phyloP scores from a whole-genome alignment of 35 echinoderm and acorn worm genomes.

The Amphiura filiformis region DNA sequence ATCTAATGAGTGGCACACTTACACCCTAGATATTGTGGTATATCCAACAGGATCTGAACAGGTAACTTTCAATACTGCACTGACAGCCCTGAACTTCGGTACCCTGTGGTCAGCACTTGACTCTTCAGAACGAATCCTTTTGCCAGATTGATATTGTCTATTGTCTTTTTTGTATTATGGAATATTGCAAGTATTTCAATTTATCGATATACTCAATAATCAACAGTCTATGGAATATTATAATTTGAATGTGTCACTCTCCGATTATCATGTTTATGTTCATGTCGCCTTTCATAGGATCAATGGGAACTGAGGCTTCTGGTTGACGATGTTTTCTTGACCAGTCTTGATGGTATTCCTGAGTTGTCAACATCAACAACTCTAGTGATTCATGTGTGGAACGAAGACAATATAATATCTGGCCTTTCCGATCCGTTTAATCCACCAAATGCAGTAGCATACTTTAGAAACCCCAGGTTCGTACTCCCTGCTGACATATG shows the following conservation, averaged over 20 bases:
- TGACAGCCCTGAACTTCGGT: too few species aligned
- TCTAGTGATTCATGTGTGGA: slow-evolving; percentile 46
- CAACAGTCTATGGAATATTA: too few species aligned
- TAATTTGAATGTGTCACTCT: too few species aligned
- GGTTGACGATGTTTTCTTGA: slow-evolving; percentile 20
- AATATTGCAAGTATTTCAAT: too few species aligned
- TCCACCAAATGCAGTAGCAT: slow-evolving; percentile 1
- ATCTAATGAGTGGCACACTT: slow-evolving; percentile 21
- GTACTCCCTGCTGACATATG: too few species aligned
- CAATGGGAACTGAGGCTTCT: neutral
- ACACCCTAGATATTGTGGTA: slow-evolving; percentile 10
- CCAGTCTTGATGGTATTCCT: slow-evolving; percentile 11
- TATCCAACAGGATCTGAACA: neutral
- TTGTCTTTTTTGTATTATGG: too few species aligned
- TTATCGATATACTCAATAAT: too few species aligned
- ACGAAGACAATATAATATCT: slow-evolving; percentile 11
- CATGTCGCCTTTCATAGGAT: slow-evolving; percentile 25
- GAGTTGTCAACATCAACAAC: slow-evolving; percentile 18
- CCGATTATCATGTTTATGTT: too few species aligned
- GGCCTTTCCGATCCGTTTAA: slow-evolving; percentile 10
- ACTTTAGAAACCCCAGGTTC: slow-evolving; percentile 32
- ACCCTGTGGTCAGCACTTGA: too few species aligned
- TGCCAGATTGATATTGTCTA: too few species aligned
- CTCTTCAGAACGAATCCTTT: too few species aligned
- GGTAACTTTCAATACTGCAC: slow-evolving; percentile 21